Base-by-base conservation (phyloP, 2,113 vertebrate species). In the Trogon melanurus region DNA sequence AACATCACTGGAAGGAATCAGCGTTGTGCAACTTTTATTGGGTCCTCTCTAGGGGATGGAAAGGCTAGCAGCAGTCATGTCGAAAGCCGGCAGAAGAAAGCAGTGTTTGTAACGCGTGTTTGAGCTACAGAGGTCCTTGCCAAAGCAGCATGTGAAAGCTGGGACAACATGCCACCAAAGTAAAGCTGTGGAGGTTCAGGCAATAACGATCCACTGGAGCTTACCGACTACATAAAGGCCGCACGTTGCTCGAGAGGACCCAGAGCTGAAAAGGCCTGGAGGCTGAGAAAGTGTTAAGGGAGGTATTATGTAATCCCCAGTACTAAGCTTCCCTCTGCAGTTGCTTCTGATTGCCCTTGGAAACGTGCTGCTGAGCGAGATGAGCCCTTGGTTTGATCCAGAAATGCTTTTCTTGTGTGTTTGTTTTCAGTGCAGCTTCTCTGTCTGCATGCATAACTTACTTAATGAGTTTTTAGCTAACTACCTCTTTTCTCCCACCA, bases 361-460 rank as follows among this genome's bases (percentile, higher is more conserved):
- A 78, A 78, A 62, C 0, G 0, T 21, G 54, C 13, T 82, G 36
- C 29, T 64, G 44, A 72, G 34, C 0, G 1, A 81, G 60, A 41
- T 21, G 74, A 85, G 47, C 53, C 41, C 18, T 41, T 78, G 70
- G 14, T 51, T 32, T 62, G 34, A 81, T 85, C 21, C 44, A 78
- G 58, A 57, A 47, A 56, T 21, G n/a, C 7, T 80, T 62, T 76
- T 51, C 44, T 76, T 36, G 9, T 51, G 4, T 51, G 25, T 79
- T 69, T 86, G 71, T 88, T 84, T 82, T 67, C 80, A 67, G 29
- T 29, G 19, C 41, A 62, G 32, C 11, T 47, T 67, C 65, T 86
- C 53, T 79, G 23, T 38, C 87, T 79, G 36, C 9, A 30, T 61
- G 58, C 21, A 14, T 62, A 93, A 69, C 58, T n/a, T 36, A 22